Base-by-base conservation (phyloP, 2,888 invertebrate genomes). In the Stenichneumon culpator region DNA sequence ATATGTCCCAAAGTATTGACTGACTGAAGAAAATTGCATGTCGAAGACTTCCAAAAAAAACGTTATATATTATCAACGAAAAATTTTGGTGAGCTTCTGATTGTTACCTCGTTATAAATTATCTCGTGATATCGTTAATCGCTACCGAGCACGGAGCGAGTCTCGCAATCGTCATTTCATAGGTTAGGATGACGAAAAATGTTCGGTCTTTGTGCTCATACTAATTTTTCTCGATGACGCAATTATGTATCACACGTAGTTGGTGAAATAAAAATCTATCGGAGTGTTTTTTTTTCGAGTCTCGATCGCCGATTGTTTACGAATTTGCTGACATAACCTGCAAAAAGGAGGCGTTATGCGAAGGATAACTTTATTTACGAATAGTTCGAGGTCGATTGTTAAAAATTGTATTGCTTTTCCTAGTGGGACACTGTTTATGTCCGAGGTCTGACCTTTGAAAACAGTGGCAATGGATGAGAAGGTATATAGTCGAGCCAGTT, bases 391-490 rank as follows among this genome's bases (percentile, higher is more conserved):
- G 28, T 57, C 1, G 25, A 57, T 78, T 68, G 57, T 74, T 25
- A 54, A 77, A 84, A 67, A 57, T 84, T 77, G 6, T 83, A 83
- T 87, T 89, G 73, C 73, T 89, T 86, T 91, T 89, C 89, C 77
- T 87, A 92, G 91, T 86, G 90, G 89, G 89, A 89, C 83, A 80
- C 78, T 90, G 86, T 83, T 79, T 89, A 88, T 87, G 86, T 89
- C 88, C 65, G 74, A 86, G 80, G 84, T 89, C 86, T 88, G 86
- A 90, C 81, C 86, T 87, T 88, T 88, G 86, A 63, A 89, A 86
- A 88, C 88, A 87, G 83, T 88, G 88, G 88, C 84, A 86, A 92
- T 92, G 92, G 90, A 92, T 67, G 89, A 89, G 79, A 90, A 91
- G 89, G 90, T 91, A 91, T 86, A 89, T 87, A 86, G 84, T 87